Conservation (phyloP, 2,797 vertebrate species). For the Syncerus caffer region DNA sequence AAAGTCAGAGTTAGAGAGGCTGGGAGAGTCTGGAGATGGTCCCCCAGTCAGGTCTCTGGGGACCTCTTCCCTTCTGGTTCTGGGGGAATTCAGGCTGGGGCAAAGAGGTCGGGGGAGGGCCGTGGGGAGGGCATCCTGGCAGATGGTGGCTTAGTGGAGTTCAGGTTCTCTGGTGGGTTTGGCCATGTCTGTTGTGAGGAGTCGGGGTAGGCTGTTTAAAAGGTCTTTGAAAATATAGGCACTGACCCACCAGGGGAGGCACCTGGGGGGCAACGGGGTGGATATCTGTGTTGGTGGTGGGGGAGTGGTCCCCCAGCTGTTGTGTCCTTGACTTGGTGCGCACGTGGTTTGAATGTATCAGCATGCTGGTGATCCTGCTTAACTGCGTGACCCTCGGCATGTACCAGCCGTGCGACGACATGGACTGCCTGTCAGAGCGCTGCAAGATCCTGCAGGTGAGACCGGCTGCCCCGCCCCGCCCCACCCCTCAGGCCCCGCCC, state of each 20-base stretch:
- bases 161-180: not conserved
- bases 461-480: rapidly evolving
- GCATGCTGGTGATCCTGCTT: slow-evolving; percentile 98
- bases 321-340: slow-evolving; percentile 80
- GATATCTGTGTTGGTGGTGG: not conserved
- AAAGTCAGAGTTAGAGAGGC: not conserved
- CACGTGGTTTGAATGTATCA: slow-evolving; percentile 98
- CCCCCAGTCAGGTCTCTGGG: not conserved
- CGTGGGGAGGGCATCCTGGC: not conserved
- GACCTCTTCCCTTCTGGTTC: not conserved
- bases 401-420: slow-evolving; percentile 99
- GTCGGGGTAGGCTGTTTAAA: not conserved
- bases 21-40: not conserved
- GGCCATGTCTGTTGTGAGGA: not conserved
- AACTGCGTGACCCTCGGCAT: slow-evolving; percentile 99
- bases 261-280: not conserved
- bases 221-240: not conserved
- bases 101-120: rapidly evolving
- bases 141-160: not conserved
- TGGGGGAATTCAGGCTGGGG: not conserved
- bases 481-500: not conserved
- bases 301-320: not conserved
- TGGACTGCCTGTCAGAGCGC: slow-evolving; percentile 96
- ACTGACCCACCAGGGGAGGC: not conserved
- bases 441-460: slow-evolving; percentile 97